phyloP scores from a whole-genome alignment of 2,888 invertebrate genomes.

The Nowickia ferox region DNA sequence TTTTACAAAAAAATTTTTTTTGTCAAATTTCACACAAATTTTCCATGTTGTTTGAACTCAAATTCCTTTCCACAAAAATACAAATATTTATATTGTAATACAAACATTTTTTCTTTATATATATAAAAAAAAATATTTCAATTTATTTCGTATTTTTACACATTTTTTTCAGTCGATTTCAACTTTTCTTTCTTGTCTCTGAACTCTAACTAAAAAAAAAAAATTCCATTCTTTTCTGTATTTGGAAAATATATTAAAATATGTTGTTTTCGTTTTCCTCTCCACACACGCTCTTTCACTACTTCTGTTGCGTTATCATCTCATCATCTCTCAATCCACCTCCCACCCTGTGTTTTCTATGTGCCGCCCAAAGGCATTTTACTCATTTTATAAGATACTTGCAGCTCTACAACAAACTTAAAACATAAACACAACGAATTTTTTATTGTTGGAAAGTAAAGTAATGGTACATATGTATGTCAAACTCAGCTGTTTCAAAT shows the following conservation, averaged over 20 bases:
- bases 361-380: conserved; percentile 1
- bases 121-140: conserved; percentile 26
- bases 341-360: conserved; percentile 32
- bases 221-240: conserved; percentile 73
- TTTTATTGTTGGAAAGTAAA: background rate
- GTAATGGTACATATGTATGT: background rate
- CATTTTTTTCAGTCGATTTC: conserved; percentile 66
- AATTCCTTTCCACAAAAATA: background rate
- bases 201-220: conserved; percentile 69
- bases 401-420: background rate
- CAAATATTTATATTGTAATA: background rate
- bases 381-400: background rate
- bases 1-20: conserved; percentile 7
- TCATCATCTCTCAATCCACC: conserved; percentile 50
- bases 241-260: conserved; percentile 73
- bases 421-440: background rate
- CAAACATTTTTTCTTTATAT: background rate
- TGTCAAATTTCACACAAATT: conserved; percentile 19
- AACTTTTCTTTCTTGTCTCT: conserved; percentile 73
- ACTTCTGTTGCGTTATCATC: conserved; percentile 48
- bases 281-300: conserved; percentile 50
- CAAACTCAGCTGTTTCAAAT: background rate
- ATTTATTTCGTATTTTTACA: conserved; percentile 42
- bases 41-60: background rate
- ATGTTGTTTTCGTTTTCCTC: conserved; percentile 61